phyloP scores from a whole-genome alignment of 1,140 invertebrate genomes.

The Artemia franciscana region DNA sequence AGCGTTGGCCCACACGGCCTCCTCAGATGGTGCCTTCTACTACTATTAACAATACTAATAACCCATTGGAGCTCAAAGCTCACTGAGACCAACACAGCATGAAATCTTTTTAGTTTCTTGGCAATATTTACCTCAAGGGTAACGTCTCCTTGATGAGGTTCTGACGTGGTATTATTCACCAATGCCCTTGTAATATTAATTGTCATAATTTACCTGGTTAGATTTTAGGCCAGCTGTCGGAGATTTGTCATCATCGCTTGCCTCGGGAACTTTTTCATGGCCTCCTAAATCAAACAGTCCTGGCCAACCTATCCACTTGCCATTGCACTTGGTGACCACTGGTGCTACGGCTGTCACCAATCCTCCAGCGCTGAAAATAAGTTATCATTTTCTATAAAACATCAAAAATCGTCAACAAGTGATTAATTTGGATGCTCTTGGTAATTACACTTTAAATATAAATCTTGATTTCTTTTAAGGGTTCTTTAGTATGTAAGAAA shows the following conservation, averaged over 20 bases:
- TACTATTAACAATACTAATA: too few relatives aligned
- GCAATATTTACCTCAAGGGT: too few relatives aligned
- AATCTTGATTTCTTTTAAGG: background rate
- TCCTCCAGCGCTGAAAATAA: constrained; percentile 21
- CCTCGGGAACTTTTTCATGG: constrained; percentile 18
- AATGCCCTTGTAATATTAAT: too few relatives aligned
- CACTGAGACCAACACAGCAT: too few relatives aligned
- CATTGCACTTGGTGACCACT: constrained; percentile 19
- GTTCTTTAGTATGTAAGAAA: background rate
- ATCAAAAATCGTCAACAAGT: too few relatives aligned
- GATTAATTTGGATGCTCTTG: background rate
- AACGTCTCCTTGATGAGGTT: too few relatives aligned
- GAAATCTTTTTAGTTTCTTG: too few relatives aligned
- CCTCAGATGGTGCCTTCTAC: too few relatives aligned
- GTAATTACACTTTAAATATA: constrained; percentile 2
- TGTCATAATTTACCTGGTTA: constrained; percentile 16
- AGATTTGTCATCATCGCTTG: constrained; percentile 17
- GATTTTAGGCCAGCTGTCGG: constrained; percentile 21
- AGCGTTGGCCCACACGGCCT: too few relatives aligned
- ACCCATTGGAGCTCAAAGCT: too few relatives aligned
- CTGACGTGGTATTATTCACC: too few relatives aligned
- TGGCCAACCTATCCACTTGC: constrained; percentile 24
- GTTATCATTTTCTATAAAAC: background rate
- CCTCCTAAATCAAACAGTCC: constrained; percentile 15
- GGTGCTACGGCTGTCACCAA: constrained; percentile 23